Evolutionary conservation across 2,797 vertebrate genomes (phyloP), one percentile per base, ranked within the genome.

Genomic region (Kryptopterus vitreolus): DNA sequence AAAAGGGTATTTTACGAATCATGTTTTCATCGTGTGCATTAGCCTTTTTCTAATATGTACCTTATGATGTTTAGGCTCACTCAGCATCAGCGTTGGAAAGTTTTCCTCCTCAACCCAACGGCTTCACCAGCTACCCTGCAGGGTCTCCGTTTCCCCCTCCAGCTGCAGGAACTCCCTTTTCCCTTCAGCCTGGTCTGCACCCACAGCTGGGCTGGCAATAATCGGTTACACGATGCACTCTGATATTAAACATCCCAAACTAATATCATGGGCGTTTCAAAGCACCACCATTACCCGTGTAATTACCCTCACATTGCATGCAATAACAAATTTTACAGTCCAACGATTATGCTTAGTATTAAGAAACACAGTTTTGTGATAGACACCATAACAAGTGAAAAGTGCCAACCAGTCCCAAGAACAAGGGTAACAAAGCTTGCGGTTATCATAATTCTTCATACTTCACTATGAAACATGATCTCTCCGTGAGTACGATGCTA

Each of bases 191-290:
- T 5, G 94, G 96, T 84, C 92, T 99, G 76, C 93, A 95, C 85
- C 96, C 96, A 1, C 95, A 96, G 89, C 92, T 96, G 83, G 96
- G 97, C 72, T 99, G 98, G 97, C 98, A 98, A 88, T 98, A 66
- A 77, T 77, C 10, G 5, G 13, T 66, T 53, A 4, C 11, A 55
- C 1, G 31, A 72, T 72, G 11, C 68, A 31, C 46, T 20, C 3
- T 70, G 68, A 52, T 20, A 52, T 31, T 70, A 50, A 52, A 20
- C 46, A 53, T 71, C 18, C n/a, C 20, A 71, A 46, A 53, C 26
- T 53, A 33, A 53, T 71, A 33, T 71, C 20, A 33, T 53, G 50
- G 29, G 53, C 20, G n/a, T 50, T 22, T 71, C 69, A 53, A 33
- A 53, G 50, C 29, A 70, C 26, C 46, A 69, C 29, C 66, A 59